Base-by-base conservation (phyloP, 2,797 vertebrate species). In the Trematomus bernacchii region DNA sequence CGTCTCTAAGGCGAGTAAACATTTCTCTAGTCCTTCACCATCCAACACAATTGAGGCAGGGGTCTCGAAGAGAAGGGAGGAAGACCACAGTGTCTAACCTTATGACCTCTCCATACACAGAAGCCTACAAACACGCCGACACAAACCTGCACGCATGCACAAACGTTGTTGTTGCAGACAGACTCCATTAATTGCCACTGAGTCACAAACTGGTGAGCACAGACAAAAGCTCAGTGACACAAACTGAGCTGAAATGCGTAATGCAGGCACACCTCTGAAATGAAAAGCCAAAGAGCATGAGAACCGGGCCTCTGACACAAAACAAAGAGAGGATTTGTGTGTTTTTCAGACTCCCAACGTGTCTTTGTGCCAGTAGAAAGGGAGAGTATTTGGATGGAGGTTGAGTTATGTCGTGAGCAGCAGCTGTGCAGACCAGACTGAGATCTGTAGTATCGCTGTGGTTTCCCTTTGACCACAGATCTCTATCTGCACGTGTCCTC, bases 301-400 rank as follows among this genome's bases (percentile, higher is more conserved):
- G 76, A 81, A 48, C 58, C 57, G 10, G 77, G 71, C 72, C 77
- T 67, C 64, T 71, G 86, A 50, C 52, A 10, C 30, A 52, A 83
- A 75, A 89, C 89, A 86, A 90, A 87, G 82, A 63, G 75, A 30
- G 69, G 80, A 73, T 85, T 82, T 79, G 66, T 67, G 53, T 57
- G 76, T 73, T 66, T 66, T 51, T 69, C 59, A 71, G 64, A 67
- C 57, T 54, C 70, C 46, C 61, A 61, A 43, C 44, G 30, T 46
- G 46, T 71, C 71, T 83, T 82, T 85, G 83, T 87, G 66, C 67
- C 55, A 50, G 61, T 66, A 53, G 77, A 82, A 81, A 72, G 27
- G 27, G 54, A 42, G 10, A 72, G 73, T 23, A 30, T 74, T 71
- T 76, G 15, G 42, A 80, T 48, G 67, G 58, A 62, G 66, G 66